phyloP scores from a whole-genome alignment of 2,888 invertebrate genomes.

The Brenthis daphne region DNA sequence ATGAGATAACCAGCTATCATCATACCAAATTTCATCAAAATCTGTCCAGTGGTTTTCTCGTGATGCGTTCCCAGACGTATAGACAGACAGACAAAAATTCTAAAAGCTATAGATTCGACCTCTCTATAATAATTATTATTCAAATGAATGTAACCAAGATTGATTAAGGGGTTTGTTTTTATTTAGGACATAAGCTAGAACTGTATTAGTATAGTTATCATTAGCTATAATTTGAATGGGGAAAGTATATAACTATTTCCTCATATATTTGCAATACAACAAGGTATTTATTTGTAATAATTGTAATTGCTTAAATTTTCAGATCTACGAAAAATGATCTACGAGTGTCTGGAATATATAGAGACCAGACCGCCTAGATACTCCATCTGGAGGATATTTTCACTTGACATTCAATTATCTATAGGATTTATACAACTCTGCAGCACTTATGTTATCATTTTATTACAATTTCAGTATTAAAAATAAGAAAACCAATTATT shows the following conservation, averaged over 20 bases:
- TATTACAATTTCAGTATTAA: slow-evolving; percentile 32
- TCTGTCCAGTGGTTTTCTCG: no score
- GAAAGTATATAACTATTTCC: no score
- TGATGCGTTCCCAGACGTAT: neutral
- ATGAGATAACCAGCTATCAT: no score
- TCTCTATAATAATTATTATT: no score
- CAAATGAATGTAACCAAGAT: no score
- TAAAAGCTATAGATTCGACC: no score
- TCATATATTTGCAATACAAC: neutral
- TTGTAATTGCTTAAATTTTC: slow-evolving; percentile 13
- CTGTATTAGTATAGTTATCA: no score
- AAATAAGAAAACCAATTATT: neutral
- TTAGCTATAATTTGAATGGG: no score
- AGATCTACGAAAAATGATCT: slow-evolving; percentile 24
- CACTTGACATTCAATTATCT: slow-evolving; percentile 25
- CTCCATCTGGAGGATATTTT: slow-evolving; percentile 25
- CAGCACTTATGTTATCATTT: slow-evolving; percentile 24
- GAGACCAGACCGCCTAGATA: slow-evolving; percentile 29
- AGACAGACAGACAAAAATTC: no score
- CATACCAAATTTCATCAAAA: no score
- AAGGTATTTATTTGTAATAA: neutral
- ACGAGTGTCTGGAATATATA: slow-evolving; percentile 26
- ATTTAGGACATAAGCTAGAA: no score
- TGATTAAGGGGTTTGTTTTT: no score
- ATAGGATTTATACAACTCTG: slow-evolving; percentile 21